These are phyloP conservation scores for Fragum sueziense DNA, from an alignment of 2,888 invertebrate species.

Conservation along the genomic window DNA sequence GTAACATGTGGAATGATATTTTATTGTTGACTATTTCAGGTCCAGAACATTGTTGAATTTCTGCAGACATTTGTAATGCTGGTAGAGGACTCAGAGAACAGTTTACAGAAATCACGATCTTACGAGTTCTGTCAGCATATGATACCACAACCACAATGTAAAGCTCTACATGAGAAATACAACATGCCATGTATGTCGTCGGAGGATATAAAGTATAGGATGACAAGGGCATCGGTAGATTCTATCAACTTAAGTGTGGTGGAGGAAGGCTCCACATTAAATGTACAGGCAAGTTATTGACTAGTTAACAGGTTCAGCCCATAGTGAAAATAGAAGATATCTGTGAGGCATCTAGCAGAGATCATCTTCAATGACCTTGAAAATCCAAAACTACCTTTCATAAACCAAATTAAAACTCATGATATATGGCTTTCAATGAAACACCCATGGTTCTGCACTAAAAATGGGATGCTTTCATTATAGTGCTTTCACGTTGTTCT, in stretches of 20 bases:
- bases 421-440: too few species aligned
- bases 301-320: too few species aligned
- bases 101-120: conserved; percentile 91
- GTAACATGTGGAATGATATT: too few species aligned
- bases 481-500: too few species aligned
- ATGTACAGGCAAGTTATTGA: conserved; percentile 88
- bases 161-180: conserved; percentile 80
- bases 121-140: conserved; percentile 84
- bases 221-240: conserved; percentile 87
- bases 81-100: conserved; percentile 94
- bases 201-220: conserved; percentile 95
- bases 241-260: conserved; percentile 93
- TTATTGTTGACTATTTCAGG: conserved; percentile 69
- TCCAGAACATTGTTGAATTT: conserved; percentile 93
- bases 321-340: too few species aligned
- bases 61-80: conserved; percentile 94
- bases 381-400: too few species aligned
- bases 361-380: too few species aligned
- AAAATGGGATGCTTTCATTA: too few species aligned
- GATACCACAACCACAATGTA: conserved; percentile 86
- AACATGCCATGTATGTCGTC: conserved; percentile 89
- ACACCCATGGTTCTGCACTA: too few species aligned
- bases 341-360: too few species aligned
- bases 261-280: conserved; percentile 93
- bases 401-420: too few species aligned